Evolutionary conservation across 2,888 invertebrate species (phyloP).

Genomic region (Chrysolina oricalcia): DNA sequence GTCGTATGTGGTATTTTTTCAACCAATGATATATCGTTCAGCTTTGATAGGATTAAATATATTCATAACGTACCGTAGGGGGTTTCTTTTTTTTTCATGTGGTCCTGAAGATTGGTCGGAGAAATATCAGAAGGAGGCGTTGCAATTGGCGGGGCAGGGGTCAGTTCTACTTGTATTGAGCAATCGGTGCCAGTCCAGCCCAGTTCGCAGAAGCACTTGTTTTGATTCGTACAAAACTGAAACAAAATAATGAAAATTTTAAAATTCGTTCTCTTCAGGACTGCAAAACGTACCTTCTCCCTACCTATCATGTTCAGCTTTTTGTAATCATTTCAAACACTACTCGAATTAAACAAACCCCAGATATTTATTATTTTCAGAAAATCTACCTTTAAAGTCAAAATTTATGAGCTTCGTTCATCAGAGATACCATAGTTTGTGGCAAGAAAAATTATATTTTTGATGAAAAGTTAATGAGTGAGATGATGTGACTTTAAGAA

Average conservation of each 20-base stretch:
- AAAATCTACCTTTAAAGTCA: no score
- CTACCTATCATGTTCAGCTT: no score
- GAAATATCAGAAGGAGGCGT: conserved; percentile 73
- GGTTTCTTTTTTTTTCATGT: conserved; percentile 92
- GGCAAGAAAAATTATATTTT: no score
- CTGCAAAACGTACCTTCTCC: no score
- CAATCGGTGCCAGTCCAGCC: conserved; percentile 94
- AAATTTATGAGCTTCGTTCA: no score
- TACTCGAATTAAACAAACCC: no score
- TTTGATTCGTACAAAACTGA: conserved; percentile 93
- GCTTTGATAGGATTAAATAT: background rate
- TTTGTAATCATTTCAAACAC: no score
- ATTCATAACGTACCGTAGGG: conserved; percentile 87
- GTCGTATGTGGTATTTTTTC: conserved; percentile 5
- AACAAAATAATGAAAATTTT: conserved; percentile 46
- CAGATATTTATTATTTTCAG: no score
- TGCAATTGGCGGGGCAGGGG: conserved; percentile 75
- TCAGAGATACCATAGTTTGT: no score
- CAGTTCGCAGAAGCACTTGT: conserved; percentile 91
- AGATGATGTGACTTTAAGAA: no score
- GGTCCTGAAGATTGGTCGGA: conserved; percentile 73
- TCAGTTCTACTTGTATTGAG: conserved; percentile 83
- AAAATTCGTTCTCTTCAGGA: no score
- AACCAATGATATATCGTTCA: background rate
- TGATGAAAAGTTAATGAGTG: no score